Conservation (phyloP, 2,888 invertebrate species). For the Yponomeuta cagnagella region DNA sequence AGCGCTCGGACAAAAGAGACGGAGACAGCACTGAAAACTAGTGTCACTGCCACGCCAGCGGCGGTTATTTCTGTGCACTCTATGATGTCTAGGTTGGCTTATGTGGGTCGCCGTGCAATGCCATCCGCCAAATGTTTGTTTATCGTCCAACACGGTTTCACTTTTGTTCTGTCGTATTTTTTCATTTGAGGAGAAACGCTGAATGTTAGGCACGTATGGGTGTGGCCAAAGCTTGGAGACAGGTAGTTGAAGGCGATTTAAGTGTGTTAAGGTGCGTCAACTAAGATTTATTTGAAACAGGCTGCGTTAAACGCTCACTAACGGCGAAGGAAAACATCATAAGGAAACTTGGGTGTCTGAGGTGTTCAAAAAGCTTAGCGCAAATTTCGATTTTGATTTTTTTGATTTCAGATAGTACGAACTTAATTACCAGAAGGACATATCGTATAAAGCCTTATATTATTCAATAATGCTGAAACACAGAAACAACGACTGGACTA, state of each 20-base stretch:
- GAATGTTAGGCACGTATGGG: neutral
- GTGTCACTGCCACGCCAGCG: conserved; percentile 28
- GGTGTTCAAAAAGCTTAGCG: too few relatives aligned
- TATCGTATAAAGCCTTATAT: too few relatives aligned
- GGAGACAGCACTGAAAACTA: conserved; percentile 10
- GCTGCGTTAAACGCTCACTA: too few relatives aligned
- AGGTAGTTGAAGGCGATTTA: neutral
- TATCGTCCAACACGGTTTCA: neutral
- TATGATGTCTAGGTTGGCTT: conserved; percentile 39
- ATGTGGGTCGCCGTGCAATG: conserved; percentile 39
- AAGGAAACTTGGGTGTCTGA: too few relatives aligned
- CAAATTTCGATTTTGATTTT: too few relatives aligned
- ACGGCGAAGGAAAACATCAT: too few relatives aligned
- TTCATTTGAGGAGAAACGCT: neutral
- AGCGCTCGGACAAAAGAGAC: neutral
- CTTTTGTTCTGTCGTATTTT: neutral
- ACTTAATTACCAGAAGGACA: too few relatives aligned
- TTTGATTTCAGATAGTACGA: too few relatives aligned
- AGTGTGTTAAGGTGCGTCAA: neutral
- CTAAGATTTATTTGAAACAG: too few relatives aligned
- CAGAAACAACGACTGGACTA: neutral
- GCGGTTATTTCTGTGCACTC: conserved; percentile 25
- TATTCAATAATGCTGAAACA: neutral
- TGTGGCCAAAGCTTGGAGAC: neutral
- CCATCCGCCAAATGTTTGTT: conserved; percentile 21